Base-by-base conservation (phyloP, 1,140 invertebrate genomes). In the Bombus waltoni region DNA sequence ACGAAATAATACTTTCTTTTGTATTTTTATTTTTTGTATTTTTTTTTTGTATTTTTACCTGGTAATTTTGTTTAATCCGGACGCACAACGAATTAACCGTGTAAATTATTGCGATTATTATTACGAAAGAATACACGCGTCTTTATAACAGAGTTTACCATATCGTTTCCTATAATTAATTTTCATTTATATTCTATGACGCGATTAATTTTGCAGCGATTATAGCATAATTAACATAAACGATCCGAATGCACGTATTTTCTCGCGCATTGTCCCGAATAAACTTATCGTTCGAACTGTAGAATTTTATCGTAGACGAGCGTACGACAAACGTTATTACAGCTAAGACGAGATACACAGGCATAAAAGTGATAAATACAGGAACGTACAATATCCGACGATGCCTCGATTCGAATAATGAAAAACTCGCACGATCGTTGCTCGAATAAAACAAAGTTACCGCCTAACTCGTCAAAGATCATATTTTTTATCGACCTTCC, bases 401-500 rank as follows among this genome's bases (percentile, higher is more conserved):
- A 38, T 9, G 8, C 18, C 42, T 78, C 25, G 82, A 66, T 87
- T 28, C 28, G 65, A 72, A 77, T 35, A 47, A 62, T 79, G 47
- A 53, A n/a, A 47, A 44, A 8, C 1, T 32, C 35, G n/a, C 13
- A n/a, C 5, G n/a, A 11, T 53, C 25, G 40, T 3, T 35, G 40
- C 35, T 44, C 9, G 40, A 35, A n/a, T 22, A 44, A 81, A 62
- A 9, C 15, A 6, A 38, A n/a, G 47, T 68, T 38, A 18, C 11
- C 44, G 10, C 35, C 15, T 22, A 13, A 47, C 25, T n/a, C 32
- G 32, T 79, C 32, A 70, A 42, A 80, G 10, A n/a, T 40, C 5
- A 18, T 38, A 11, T 66, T 32, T 76, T 76, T 85, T n/a, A 73
- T 25, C 53, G n/a, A 44, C n/a, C 68, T 78, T 68, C n/a, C 62